Percentiles rank a stretch among this genome's conserved stretches.
Evolutionary conservation across 2,888 invertebrate species (phyloP).

Genomic region (Steromphala cineraria): DNA sequence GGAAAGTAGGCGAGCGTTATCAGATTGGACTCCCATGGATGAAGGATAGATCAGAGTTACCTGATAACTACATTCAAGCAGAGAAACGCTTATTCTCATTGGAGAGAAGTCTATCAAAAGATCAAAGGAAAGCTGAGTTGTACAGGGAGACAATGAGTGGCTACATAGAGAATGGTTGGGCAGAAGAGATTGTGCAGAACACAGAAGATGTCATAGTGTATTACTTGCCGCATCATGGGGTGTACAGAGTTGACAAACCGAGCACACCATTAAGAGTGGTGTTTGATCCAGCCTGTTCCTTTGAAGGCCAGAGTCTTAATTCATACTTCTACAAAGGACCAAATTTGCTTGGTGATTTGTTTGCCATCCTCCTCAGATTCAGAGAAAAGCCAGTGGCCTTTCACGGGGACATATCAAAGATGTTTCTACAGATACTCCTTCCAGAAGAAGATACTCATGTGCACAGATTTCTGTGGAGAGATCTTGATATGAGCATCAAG

Average conservation of each 20-base stretch:
- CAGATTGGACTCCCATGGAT: slow-evolving; percentile 21
- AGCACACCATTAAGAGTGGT: slow-evolving; percentile 27
- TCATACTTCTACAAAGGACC: slow-evolving; percentile 25
- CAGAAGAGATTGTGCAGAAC: not conserved
- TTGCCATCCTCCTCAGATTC: slow-evolving; percentile 11
- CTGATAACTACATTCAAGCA: slow-evolving; percentile 20
- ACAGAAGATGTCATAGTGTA: not conserved
- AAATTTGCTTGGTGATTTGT: slow-evolving; percentile 19
- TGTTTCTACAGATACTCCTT: not conserved
- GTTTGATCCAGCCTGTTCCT: slow-evolving; percentile 11
- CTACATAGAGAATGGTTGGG: slow-evolving; percentile 23
- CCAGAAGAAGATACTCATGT: not conserved
- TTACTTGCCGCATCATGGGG: slow-evolving; percentile 21
- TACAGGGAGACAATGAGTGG: slow-evolving; percentile 10
- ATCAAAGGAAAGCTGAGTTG: not conserved
- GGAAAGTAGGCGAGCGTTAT: not conserved
- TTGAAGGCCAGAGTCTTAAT: slow-evolving; percentile 1
- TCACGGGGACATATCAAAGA: not conserved
- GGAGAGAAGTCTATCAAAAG: slow-evolving; percentile 16
- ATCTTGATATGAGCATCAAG: not conserved
- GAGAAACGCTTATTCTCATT: slow-evolving; percentile 12
- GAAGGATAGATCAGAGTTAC: slow-evolving; percentile 16
- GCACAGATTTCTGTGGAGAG: not conserved
- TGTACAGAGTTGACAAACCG: slow-evolving; percentile 10
- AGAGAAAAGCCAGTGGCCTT: not conserved